Evolutionary conservation across 1,140 invertebrate genomes (phyloP), one percentile per base, ranked within the genome.

Genomic region (Heliconius congener): DNA sequence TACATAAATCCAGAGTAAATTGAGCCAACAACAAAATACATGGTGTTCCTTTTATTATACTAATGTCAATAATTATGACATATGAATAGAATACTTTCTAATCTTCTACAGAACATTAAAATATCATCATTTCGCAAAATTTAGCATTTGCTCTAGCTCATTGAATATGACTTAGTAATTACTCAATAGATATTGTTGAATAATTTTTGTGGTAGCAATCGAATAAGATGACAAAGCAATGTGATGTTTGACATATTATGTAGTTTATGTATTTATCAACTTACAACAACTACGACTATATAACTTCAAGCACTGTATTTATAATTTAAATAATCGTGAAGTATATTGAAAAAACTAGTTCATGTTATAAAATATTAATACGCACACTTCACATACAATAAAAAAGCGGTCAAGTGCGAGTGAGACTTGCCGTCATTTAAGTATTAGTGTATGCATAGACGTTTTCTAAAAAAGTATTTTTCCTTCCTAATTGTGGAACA

Each of bases 51-150:
- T 66, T 27, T 66, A 66, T 66, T 66, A 8, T 5, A 66, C 23
- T 27, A 30, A 66, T 30, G 23, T 30, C 27, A 66, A 66, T 60
- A 23, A 60, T 27, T 16, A 34, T 76, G 34, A 46, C 42, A 39
- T 52, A 71, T 50, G 42, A 71, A 76, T 73, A 8, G 39, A 39
- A 73, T 34, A 34, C 71, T 77, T 74, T 78, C 73, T 42, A 79
- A 55, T 66, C 27, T 27, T 66, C 55, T 23, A 11, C n/a, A 1
- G 23, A 11, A 3, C n/a, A 66, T 66, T 66, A 66, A 27, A 66
- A 66, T 66, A 30, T 66, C 60, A 66, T 66, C 60, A 66, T 66
- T 66, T 66, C 60, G 60, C 60, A 66, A 30, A 72, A 39, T 72
- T 72, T 72, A 72, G 18, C 34, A 72, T 72, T 42, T 72, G 37